phyloP scores from a whole-genome alignment of 2,797 vertebrate species.

The Esox masquinongy region DNA sequence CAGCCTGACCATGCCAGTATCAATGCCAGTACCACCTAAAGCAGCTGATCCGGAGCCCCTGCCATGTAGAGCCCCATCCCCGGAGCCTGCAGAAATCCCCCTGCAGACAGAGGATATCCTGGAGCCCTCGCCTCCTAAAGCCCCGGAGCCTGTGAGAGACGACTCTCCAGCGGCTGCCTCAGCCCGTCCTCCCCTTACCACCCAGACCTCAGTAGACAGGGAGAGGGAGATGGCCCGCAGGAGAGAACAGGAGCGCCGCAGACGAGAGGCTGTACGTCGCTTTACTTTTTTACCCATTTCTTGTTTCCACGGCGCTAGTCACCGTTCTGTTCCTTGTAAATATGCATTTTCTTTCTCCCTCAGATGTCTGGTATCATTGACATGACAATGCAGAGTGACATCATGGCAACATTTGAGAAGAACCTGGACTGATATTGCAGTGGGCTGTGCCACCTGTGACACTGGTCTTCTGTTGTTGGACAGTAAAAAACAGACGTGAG shows the following conservation, averaged over 20 bases:
- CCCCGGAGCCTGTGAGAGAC: slow-evolving; percentile 13
- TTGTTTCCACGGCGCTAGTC: background rate
- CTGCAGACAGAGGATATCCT: slow-evolving; percentile 47
- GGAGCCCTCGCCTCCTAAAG: slow-evolving; percentile 49
- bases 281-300: background rate
- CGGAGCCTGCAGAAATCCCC: slow-evolving; percentile 46
- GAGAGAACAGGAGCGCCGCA: slow-evolving; percentile 87
- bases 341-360: slow-evolving; percentile 31
- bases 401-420: slow-evolving; percentile 92
- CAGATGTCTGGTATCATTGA: slow-evolving; percentile 86
- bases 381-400: slow-evolving; percentile 86
- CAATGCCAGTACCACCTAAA: slow-evolving; percentile 11
- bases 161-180: slow-evolving; percentile 15
- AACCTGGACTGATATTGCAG: slow-evolving; percentile 72
- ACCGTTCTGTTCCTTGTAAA: slow-evolving; percentile 1
- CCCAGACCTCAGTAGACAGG: slow-evolving; percentile 48
- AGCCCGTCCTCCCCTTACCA: slow-evolving; percentile 32
- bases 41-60: slow-evolving; percentile 22
- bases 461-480: slow-evolving; percentile 5
- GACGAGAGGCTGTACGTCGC: slow-evolving; percentile 84
- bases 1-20: slow-evolving; percentile 34
- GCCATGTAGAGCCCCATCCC: slow-evolving; percentile 42
- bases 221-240: slow-evolving; percentile 82
- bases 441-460: slow-evolving; percentile 12
- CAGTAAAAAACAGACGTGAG: background rate